Percentiles rank a stretch among this genome's conserved stretches.
These are phyloP conservation scores for Narcine bancroftii DNA, from an alignment of 2,113 vertebrate species.

Conservation along the genomic window DNA sequence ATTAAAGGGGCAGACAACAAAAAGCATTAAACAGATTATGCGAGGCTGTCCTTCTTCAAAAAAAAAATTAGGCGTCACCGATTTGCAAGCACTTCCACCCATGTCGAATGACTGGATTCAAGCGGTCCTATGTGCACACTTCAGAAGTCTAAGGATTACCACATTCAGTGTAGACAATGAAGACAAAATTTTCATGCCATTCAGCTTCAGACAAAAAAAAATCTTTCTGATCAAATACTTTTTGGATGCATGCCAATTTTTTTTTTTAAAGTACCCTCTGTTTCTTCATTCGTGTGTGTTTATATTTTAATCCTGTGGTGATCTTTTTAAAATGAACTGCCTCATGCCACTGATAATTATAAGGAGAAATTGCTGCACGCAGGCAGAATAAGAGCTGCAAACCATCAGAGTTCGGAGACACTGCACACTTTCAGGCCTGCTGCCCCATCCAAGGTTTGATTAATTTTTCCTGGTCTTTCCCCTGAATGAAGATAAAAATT, in stretches of 20 bases:
- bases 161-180: constrained; percentile 27
- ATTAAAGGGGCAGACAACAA: constrained; percentile 12
- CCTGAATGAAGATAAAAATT: background rate
- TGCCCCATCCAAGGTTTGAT: background rate
- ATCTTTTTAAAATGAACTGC: background rate
- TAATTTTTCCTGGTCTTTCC: background rate
- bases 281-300: background rate
- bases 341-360: background rate
- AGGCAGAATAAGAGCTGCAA: background rate
- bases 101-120: constrained; percentile 27
- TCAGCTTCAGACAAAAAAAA: constrained; percentile 20
- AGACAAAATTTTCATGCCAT: constrained; percentile 20
- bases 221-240: background rate
- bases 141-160: constrained; percentile 2
- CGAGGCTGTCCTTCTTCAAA: constrained; percentile 12
- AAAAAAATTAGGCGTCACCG: background rate
- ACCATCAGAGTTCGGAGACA: background rate
- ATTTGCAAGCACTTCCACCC: constrained; percentile 1
- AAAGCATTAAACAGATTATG: constrained; percentile 38
- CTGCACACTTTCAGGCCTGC: background rate
- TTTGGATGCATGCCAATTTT: constrained; percentile 6
- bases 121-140: background rate
- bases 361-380: background rate
- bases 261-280: background rate
- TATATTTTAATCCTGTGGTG: background rate